Evolutionary conservation across 2,113 vertebrate genomes (phyloP).

Genomic region (Dermatemys mawii): DNA sequence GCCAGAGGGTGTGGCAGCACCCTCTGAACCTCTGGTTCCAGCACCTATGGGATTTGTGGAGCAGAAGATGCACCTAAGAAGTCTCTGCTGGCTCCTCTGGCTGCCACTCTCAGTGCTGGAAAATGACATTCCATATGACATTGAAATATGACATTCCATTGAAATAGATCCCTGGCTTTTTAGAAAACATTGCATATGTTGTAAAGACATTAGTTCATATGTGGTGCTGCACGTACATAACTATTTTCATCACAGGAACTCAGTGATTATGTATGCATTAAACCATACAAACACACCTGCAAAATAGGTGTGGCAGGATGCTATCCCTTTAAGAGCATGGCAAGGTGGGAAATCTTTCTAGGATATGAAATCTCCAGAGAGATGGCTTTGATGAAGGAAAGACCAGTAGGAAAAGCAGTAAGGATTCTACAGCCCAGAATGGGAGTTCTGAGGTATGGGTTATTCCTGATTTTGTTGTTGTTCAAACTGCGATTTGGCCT

Average conservation of each 20-base stretch:
- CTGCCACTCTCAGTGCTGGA: not conserved
- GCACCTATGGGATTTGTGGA: not conserved
- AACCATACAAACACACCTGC: not conserved
- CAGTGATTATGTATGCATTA: not conserved
- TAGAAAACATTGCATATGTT: not conserved
- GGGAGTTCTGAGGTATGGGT: not conserved
- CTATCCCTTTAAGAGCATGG: not conserved
- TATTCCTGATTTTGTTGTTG: not conserved
- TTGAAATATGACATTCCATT: no score
- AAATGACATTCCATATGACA: no score
- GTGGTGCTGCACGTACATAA: not conserved
- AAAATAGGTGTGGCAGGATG: not conserved
- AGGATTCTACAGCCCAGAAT: rapidly evolving
- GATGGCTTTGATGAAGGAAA: rapidly evolving
- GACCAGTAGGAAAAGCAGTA: not conserved
- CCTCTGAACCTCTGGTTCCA: no score
- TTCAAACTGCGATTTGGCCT: not conserved
- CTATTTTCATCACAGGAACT: not conserved
- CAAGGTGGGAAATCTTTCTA: rapidly evolving
- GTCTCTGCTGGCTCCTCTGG: not conserved
- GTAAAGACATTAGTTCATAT: not conserved
- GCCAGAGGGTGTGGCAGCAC: no score
- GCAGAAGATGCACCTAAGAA: not conserved
- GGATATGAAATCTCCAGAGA: not conserved
- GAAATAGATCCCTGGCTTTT: not conserved